Conservation (phyloP, 2,113 vertebrate species). For the Quiscalus mexicanus region DNA sequence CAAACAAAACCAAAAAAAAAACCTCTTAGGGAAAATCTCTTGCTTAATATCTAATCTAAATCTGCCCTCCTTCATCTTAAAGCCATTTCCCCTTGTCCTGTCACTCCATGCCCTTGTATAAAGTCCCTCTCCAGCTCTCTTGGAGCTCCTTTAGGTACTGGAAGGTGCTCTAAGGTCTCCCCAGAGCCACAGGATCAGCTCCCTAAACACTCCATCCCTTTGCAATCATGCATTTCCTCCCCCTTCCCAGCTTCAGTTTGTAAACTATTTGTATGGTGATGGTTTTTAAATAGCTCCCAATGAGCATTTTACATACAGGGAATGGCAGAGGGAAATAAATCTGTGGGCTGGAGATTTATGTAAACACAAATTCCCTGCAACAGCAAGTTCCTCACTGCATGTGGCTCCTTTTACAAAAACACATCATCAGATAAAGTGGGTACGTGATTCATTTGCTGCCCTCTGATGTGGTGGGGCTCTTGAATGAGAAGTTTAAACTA, state of each 20-base stretch:
- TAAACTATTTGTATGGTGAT: conserved; percentile 29
- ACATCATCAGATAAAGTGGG: conserved; percentile 54
- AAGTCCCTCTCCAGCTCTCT: not conserved
- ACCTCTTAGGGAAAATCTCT: not conserved
- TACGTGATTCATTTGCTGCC: conserved; percentile 39
- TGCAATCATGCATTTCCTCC: not conserved
- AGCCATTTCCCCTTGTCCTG: not conserved
- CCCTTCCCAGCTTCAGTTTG: not conserved
- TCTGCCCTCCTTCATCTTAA: not conserved
- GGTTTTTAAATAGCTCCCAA: conserved; percentile 57
- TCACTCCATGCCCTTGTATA: not conserved
- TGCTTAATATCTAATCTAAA: not conserved
- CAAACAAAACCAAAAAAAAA: not conserved
- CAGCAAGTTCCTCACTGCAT: conserved; percentile 47
- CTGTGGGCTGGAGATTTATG: conserved; percentile 42
- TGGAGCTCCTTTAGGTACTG: not conserved
- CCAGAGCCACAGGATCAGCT: not conserved
- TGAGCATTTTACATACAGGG: conserved; percentile 17
- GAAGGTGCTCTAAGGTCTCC: not conserved
- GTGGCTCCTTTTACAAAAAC: conserved; percentile 46
- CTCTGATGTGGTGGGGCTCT: conserved; percentile 41
- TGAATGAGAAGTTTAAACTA: not conserved
- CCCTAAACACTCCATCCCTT: not conserved
- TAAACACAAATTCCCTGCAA: conserved; percentile 61
- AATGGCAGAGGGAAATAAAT: not conserved